Base-by-base conservation (phyloP, 2,113 vertebrate genomes). In the Chlorocebus sabaeus region DNA sequence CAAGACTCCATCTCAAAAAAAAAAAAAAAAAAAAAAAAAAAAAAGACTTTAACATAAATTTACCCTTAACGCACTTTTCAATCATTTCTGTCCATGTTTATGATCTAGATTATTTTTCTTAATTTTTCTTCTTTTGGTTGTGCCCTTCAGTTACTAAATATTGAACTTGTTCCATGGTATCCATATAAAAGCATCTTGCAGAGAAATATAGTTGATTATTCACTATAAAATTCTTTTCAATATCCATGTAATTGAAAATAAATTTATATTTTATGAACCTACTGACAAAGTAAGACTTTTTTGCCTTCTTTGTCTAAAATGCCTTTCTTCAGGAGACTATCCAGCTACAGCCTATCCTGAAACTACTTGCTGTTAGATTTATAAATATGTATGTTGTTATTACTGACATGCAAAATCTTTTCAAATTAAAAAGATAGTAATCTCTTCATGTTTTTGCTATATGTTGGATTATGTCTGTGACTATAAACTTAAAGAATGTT, bases 231-330 rank as follows among this genome's bases (percentile, higher is more conserved):
- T 61, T 95, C 55, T 87, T 86, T 59, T 84, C 73, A 89, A 67
- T 89, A 91, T 80, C n/a, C 4, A 92, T 79, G 52, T 68, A 95
- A 40, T 75, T 89, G 55, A 86, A 95, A 89, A 89, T 52, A 22
- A 92, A 85, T 76, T 59, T 82, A 25, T 0, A 40, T 93, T 67
- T 91, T 93, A 64, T 84, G 22, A 92, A 55, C 67, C 27, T 61
- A 75, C 18, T 94, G 38, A 55, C 20, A 35, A 93, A 90, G 30
- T 52, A 73, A 89, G 59, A 6, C 22, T 81, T 94, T 93, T 72
- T 18, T 52, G 1, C 87, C 76, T 90, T 83, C 43, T 78, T 79
- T 25, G 8, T 86, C 52, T 92, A 50, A 95, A 95, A 72, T 92
- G n/a, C 22, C 45, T 85, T 82, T 84, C 4, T 79, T 18, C 35